Conservation (phyloP, 2,113 vertebrate genomes). For the Edolisoma coerulescens region DNA sequence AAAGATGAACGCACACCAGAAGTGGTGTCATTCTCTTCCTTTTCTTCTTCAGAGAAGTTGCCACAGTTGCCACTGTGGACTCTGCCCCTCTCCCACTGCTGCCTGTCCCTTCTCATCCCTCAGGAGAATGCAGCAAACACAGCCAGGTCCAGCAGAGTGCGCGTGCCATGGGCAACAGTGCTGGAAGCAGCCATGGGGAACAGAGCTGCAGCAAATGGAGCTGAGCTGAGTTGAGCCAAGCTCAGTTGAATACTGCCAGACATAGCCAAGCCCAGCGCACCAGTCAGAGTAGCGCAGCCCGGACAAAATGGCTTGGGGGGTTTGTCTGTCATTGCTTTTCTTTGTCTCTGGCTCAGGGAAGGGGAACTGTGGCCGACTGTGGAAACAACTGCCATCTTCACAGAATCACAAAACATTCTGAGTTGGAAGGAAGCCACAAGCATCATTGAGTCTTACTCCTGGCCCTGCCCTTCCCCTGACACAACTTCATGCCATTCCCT, state of each 20-base stretch:
- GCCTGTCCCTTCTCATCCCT: neutral
- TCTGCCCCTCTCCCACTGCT: neutral
- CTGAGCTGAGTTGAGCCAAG: neutral
- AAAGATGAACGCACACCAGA: neutral
- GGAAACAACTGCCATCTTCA: neutral
- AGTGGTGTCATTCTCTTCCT: neutral
- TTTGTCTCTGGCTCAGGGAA: neutral
- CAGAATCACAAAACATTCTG: neutral
- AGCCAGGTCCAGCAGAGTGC: neutral
- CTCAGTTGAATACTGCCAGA: neutral
- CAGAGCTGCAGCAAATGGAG: neutral
- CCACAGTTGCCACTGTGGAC: neutral
- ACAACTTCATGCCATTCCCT: neutral
- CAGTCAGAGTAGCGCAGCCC: neutral
- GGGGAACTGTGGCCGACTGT: neutral
- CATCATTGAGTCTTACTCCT: neutral
- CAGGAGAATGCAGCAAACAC: neutral
- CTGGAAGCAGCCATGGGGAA: neutral
- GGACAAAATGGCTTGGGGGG: neutral
- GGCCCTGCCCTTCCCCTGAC: neutral
- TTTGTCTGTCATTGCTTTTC: neutral
- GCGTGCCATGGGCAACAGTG: fast-evolving
- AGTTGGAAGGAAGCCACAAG: neutral
- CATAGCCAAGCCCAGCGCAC: neutral
- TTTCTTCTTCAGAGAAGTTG: neutral